phyloP scores from a whole-genome alignment of 23 tunicate genomes.

The Halocynthia aurantium region DNA sequence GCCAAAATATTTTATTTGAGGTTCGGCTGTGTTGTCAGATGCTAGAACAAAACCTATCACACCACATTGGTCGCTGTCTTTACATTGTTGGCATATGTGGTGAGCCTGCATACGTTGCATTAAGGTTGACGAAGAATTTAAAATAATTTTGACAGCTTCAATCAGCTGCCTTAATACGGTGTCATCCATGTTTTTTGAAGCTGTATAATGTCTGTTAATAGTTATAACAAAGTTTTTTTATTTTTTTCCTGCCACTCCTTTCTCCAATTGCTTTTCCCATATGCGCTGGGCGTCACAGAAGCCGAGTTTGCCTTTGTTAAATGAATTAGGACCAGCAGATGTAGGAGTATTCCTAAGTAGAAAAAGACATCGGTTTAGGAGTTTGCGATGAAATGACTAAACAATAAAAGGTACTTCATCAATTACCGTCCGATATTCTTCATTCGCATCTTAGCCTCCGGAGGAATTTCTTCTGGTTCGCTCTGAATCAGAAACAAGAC shows the following conservation, averaged over 20 bases:
- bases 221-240: background rate
- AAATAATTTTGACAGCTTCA: slow-evolving; percentile 33
- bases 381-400: background rate
- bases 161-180: slow-evolving; percentile 17
- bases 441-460: slow-evolving; percentile 95
- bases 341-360: slow-evolving; percentile 77
- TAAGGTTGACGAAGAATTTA: slow-evolving; percentile 29
- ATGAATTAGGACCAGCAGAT: slow-evolving; percentile 92
- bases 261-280: slow-evolving; percentile 64
- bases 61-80: slow-evolving; percentile 19
- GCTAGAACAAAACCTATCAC: slow-evolving; percentile 54
- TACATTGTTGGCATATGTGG: slow-evolving; percentile 52
- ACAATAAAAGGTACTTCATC: background rate
- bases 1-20: slow-evolving; percentile 55
- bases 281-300: slow-evolving; percentile 60
- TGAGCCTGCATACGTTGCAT: slow-evolving; percentile 36
- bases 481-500: slow-evolving; percentile 39
- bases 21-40: background rate
- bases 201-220: background rate
- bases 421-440: slow-evolving; percentile 83
- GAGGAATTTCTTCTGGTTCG: slow-evolving; percentile 94
- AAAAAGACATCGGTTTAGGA: background rate
- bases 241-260: slow-evolving; percentile 24
- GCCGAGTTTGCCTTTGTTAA: slow-evolving; percentile 92
- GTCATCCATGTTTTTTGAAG: slow-evolving; percentile 21